Base-by-base conservation (phyloP, 2,888 invertebrate species). In the Scaptomyza polygonia region DNA sequence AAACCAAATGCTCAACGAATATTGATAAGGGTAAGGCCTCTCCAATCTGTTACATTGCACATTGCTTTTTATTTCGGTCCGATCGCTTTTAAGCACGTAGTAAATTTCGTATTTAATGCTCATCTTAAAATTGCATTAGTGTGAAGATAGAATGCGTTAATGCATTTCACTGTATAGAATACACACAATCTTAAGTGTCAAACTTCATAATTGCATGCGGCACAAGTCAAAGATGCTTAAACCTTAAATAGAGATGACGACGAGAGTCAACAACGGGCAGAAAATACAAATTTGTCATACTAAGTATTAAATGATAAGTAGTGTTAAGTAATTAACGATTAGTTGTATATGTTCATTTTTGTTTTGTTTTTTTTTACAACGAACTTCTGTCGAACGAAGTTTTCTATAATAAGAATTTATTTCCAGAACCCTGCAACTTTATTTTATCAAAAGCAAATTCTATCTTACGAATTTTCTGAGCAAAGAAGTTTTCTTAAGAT, bases 1-100 rank as follows among this genome's bases (percentile, higher is more conserved):
- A 30, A 54, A 14, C 14, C 30, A 55, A 40, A 39, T 59, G 36
- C 48, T 8, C 40, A 47, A 36, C 48, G 40, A 42, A 43, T 21
- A 16, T 51, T 70, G 80, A 81, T 86, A 81, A 86, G 61, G 44
- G 18, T 32, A 42, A 47, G 21, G 56, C 45, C 71, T 55, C 40
- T 47, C 16, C 32, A 43, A 65, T 61, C 53, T 54, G 12, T 42
- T 32, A 1, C 12, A 34, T 11, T 61, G n/a, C 36, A 32, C 18
- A 47, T 25, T 34, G 14, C 14, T 16, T 43, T 18, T 42, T 32
- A 16, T 43, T 32, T 25, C 42, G 5, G 25, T 14, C 32, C 7
- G 54, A 43, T 55, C 48, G 42, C 34, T 21, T 39, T 34, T 18
- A 9, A 32, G 59, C 47, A 65, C 65, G 51, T 63, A 56, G 39